Percentiles rank a stretch among this genome's conserved stretches.
phyloP scores from a whole-genome alignment of 2,888 invertebrate species.

The Linnaemya tessellans region DNA sequence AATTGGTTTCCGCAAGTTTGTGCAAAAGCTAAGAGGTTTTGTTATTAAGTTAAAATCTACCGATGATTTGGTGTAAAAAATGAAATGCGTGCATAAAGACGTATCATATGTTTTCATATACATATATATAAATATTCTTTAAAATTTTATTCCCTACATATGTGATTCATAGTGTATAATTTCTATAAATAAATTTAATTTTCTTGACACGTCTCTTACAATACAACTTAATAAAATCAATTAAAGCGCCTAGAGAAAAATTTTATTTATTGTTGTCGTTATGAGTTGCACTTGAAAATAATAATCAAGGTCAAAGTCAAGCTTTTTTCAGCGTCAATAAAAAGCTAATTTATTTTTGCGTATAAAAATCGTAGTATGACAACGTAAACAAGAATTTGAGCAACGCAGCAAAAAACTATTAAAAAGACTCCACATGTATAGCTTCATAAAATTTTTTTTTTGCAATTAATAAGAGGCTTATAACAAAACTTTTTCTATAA shows the following conservation, averaged over 20 bases:
- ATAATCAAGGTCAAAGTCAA: conserved; percentile 55
- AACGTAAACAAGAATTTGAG: too few relatives aligned
- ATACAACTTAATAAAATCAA: conserved; percentile 5
- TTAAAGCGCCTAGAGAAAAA: neutral
- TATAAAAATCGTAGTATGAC: neutral
- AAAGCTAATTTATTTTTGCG: conserved; percentile 13
- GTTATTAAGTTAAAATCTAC: too few relatives aligned
- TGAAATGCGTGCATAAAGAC: too few relatives aligned
- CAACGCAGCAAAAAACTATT: too few relatives aligned
- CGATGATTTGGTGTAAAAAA: too few relatives aligned
- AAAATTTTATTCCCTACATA: neutral
- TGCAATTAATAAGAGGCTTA: too few relatives aligned
- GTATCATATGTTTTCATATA: too few relatives aligned
- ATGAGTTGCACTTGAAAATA: conserved; percentile 62
- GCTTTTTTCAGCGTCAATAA: neutral
- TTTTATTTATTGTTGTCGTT: neutral
- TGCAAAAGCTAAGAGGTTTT: too few relatives aligned
- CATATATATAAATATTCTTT: neutral
- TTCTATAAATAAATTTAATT: neutral
- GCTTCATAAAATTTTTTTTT: too few relatives aligned
- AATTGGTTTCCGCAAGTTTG: too few relatives aligned
- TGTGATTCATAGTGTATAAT: neutral
- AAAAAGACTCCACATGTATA: too few relatives aligned
- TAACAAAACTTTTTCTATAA: too few relatives aligned
- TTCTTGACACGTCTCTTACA: neutral